Conservation (phyloP, 1,140 invertebrate genomes). For the Drosophila cardini region DNA sequence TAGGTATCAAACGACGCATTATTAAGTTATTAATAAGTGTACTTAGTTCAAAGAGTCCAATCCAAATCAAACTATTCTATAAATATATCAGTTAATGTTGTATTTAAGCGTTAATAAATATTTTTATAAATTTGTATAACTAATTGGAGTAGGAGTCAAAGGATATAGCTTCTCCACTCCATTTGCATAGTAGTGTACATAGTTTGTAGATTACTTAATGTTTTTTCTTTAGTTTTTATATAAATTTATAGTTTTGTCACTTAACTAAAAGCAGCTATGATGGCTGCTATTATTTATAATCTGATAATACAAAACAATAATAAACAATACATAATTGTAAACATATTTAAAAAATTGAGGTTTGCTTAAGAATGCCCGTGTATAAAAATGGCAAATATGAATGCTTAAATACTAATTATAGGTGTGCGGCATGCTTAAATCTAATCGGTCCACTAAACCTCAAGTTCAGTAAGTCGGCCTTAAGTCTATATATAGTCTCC, state of each 20-base stretch:
- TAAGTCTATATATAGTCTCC: conserved; percentile 67
- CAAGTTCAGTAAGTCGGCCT: conserved; percentile 69
- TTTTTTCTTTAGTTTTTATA: conserved; percentile 25
- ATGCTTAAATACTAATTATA: conserved; percentile 32
- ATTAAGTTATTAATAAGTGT: conserved; percentile 61
- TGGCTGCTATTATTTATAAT: conserved; percentile 15
- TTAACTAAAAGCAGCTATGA: conserved; percentile 4
- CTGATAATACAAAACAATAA: conserved; percentile 22
- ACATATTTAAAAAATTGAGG: conserved; percentile 53
- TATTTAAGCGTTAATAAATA: conserved; percentile 80
- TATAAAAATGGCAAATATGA: conserved; percentile 36
- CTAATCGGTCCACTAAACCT: conserved; percentile 75
- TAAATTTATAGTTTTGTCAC: conserved; percentile 12
- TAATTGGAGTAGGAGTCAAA: conserved; percentile 5
- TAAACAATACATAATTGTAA: conserved; percentile 31
- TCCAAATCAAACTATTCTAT: conserved; percentile 62
- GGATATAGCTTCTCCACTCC: conserved; percentile 6
- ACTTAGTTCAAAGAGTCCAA: conserved; percentile 67
- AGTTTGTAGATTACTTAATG: conserved; percentile 23
- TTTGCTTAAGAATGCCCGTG: conserved; percentile 13
- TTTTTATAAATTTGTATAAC: conserved; percentile 55
- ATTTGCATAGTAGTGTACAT: conserved; percentile 33
- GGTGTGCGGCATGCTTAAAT: conserved; percentile 19
- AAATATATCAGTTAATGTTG: conserved; percentile 45
- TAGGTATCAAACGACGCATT: conserved; percentile 39